Base-by-base conservation (phyloP, 2,113 vertebrate genomes). In the Columbina picui region DNA sequence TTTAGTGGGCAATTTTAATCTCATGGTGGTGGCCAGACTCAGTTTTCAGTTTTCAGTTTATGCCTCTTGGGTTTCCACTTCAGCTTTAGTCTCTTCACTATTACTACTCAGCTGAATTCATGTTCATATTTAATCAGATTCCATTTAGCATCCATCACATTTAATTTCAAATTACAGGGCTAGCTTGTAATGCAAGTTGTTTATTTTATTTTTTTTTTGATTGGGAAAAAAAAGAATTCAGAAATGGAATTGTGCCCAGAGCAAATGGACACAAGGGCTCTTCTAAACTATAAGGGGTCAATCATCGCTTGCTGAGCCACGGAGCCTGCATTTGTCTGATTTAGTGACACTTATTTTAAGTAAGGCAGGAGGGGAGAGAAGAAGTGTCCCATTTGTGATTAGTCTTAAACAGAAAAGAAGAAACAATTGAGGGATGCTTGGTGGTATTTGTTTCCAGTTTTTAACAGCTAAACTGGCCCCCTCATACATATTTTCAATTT, bases 51-150 rank as follows among this genome's bases (percentile, higher is more conserved):
- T 89, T 49, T 85, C 23, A 64, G 26, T 68, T 79, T 87, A 71
- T 65, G 22, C 13, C 32, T 88, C 39, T 19, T 69, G 61, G 23
- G 8, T 80, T 90, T 87, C 59, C 36, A 41, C 32, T 82, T 89
- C 69, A 85, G 30, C 23, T 83, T 87, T 85, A 73, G 27, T 64
- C 5, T 89, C 84, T 69, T 83, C 34, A 27, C 14, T 73, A 12
- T 65, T 61, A 74, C n/a, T 79, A 26, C 13, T 78, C 56, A 73
- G 41, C 6, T 86, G 50, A 84, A 86, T 30, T 80, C 53, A 39
- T 57, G 41, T 77, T 84, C 79, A 86, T 81, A 84, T 96, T 94
- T 94, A 88, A 90, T 93, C n/a, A 84, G 69, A 74, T 81, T 89
- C 59, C 60, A 89, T 78, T 93, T 92, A 93, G 29, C 64, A 92